Base-by-base conservation (phyloP, 2,797 vertebrate species). In the Girardinus metallicus region DNA sequence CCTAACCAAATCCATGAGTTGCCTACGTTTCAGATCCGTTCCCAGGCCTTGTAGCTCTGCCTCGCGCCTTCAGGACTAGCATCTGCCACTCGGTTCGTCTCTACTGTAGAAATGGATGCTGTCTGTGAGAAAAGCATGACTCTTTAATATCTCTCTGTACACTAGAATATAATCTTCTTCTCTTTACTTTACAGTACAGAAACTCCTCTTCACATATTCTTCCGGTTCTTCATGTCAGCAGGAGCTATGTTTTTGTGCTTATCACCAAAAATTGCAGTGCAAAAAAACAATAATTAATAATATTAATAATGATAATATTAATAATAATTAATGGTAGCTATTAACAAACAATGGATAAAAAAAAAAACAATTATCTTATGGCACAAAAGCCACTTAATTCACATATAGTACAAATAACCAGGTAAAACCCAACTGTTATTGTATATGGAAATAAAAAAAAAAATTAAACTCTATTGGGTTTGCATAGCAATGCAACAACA, bases 251-350 rank as follows among this genome's bases (percentile, higher is more conserved):
- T 97, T 98, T 99, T 99, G 98, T 99, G 98, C 99, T 99, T 99
- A 97, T 99, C 98, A 98, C 97, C 97, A 99, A 99, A 97, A 98
- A 97, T 97, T 94, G 97, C 98, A 99, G 98, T 99, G 99, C 99
- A 99, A 99, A 96, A 64, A 96, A 96, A 97, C 96, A 97, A 97
- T 96, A 97, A 98, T 97, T 96, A 97, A 97, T 96, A 96, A 89
- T 87, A 91, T 91, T 88, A 84, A 93, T 92, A 87, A 93, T 92
- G 87, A 87, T 83, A 85, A 94, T 66, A 39, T 26, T 70, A 70
- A 41, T 91, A 86, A 92, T 94, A 97, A 98, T 98, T 93, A 94
- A 96, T 94, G 93, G 91, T 88, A 95, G 90, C 92, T 96, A 95
- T 96, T 92, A 96, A 96, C 95, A 96, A 93, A 95, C 96, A 96